Base-by-base conservation (phyloP, 1,140 invertebrate species). In the Macrotrachela quadricornifera region DNA sequence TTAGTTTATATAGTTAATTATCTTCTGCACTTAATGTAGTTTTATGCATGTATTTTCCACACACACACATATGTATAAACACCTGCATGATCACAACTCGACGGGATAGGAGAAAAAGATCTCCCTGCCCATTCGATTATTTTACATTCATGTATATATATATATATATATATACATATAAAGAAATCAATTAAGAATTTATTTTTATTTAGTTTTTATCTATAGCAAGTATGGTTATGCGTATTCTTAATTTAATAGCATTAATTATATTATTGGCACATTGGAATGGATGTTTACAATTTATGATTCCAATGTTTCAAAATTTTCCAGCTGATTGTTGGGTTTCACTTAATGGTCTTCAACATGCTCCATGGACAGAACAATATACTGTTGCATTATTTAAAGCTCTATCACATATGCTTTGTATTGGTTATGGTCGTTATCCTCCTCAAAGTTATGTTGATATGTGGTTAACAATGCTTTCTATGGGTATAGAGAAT, bases 371-470 rank as follows among this genome's bases (percentile, higher is more conserved):
- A 15, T 44, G 42, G 42, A 18, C 42, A 4, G 42, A 44, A 18
- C 42, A 44, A 18, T 44, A 44, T 44, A 44, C 42, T 15, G n/a
- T 44, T n/a, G 42, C 42, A 30, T 73, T 96, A 57, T 95, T 96
- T 71, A 95, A 96, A 73, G 90, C 90, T 18, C 87, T 96, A 83
- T 94, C 88, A 17, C 90, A 96, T 69, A 95, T 95, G 88, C 75
- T 96, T 57, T 94, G 87, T 72, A 96, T 95, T 66, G 91, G 90
- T 46, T 71, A 71, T 54, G 68, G 67, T 4, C 75, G 82, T 60
- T 95, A 92, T 73, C 90, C 91, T 54, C 91, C 91, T 21, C 87
- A 94, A 72, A 90, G 84, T 51, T 76, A 94, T 60, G 92, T 87
- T 16, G 91, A 96, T 72, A 90, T 94, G 80, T 95, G 90, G 90